Conservation (phyloP, 2,888 invertebrate species). For the Drosophila algonquin region DNA sequence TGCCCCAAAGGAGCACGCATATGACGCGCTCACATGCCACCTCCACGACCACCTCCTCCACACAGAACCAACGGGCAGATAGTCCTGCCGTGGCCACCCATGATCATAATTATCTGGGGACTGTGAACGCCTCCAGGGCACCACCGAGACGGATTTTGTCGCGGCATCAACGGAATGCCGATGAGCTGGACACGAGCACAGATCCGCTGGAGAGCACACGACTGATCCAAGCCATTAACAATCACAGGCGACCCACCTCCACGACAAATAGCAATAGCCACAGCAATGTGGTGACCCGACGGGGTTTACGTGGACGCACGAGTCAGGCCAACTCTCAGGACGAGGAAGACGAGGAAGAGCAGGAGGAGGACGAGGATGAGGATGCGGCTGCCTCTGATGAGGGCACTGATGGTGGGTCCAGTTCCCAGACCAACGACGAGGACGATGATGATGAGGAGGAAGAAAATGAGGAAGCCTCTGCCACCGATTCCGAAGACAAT, state of each 20-base stretch:
- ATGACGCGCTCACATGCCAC: slow-evolving; percentile 83
- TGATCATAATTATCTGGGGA: slow-evolving; percentile 83
- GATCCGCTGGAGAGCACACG: slow-evolving; percentile 74
- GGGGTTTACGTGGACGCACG: slow-evolving; percentile 70
- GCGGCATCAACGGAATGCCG: slow-evolving; percentile 83
- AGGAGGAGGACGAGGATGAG: slow-evolving; percentile 56
- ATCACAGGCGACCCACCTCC: slow-evolving; percentile 78
- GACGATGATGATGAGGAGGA: slow-evolving; percentile 56
- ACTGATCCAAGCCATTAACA: slow-evolving; percentile 59
- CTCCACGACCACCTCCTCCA: slow-evolving; percentile 67
- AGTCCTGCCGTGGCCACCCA: slow-evolving; percentile 61
- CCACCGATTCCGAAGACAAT: slow-evolving; percentile 83
- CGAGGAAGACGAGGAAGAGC: slow-evolving; percentile 62
- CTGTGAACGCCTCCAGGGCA: slow-evolving; percentile 74
- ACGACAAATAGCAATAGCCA: slow-evolving; percentile 57
- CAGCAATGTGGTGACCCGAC: slow-evolving; percentile 54
- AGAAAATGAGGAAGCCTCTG: slow-evolving; percentile 50
- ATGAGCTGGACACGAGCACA: slow-evolving; percentile 79
- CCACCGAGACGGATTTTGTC: slow-evolving; percentile 81
- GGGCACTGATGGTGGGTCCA: slow-evolving; percentile 82
- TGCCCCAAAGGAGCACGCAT: slow-evolving; percentile 58
- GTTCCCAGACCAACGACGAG: slow-evolving; percentile 52
- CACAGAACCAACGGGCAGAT: slow-evolving; percentile 41
- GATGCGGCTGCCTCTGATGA: slow-evolving; percentile 80
- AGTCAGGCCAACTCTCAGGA: slow-evolving; percentile 78